These are phyloP conservation scores for Xenentodon cancila DNA, from an alignment of 2,797 vertebrate genomes.

Conservation along the genomic window DNA sequence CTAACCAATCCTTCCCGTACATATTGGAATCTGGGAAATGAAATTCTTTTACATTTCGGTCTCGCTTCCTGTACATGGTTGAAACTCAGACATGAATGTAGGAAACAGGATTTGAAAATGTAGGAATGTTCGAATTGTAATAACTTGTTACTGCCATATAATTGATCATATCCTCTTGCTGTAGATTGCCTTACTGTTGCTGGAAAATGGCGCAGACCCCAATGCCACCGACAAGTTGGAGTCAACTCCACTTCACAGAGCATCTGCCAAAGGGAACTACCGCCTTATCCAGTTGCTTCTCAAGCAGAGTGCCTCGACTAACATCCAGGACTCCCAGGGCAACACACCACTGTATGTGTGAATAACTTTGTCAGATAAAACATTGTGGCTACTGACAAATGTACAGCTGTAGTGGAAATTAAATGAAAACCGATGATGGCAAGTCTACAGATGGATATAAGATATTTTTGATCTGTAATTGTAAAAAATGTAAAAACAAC, in stretches of 20 bases:
- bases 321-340: conserved; percentile 95
- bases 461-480: not conserved
- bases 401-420: too few species aligned
- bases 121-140: not conserved
- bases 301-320: conserved; percentile 90
- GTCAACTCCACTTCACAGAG: conserved; percentile 94
- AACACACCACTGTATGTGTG: conserved; percentile 92
- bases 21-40: too few species aligned
- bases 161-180: conserved; percentile 3
- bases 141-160: not conserved
- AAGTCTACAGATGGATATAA: not conserved
- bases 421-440: not conserved
- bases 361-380: not conserved
- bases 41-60: conserved; percentile 2
- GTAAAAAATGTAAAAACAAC: not conserved
- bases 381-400: not conserved
- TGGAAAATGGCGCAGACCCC: conserved; percentile 92
- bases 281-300: conserved; percentile 94
- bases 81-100: not conserved
- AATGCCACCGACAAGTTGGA: conserved; percentile 90
- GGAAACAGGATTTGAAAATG: conserved; percentile 2
- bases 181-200: conserved; percentile 91
- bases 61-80: not conserved
- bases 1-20: too few species aligned
- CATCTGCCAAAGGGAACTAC: conserved; percentile 93